Conservation (phyloP, 2,113 vertebrate species). For the Apteryx mantelli region DNA sequence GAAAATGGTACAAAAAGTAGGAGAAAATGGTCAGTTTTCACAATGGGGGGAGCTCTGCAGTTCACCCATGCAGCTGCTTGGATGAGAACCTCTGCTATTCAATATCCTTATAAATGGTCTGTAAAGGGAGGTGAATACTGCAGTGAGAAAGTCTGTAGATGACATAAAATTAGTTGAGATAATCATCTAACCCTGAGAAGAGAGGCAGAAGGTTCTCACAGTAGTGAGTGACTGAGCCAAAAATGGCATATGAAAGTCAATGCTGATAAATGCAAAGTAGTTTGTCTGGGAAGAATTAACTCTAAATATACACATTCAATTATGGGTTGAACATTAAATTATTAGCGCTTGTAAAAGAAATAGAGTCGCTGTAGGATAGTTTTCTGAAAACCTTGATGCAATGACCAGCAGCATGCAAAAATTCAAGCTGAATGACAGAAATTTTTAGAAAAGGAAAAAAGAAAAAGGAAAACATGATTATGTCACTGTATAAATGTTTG, state of each 20-base stretch:
- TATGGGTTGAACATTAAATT: neutral
- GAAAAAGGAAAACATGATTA: slow-evolving; percentile 29
- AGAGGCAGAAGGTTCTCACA: neutral
- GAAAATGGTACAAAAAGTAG: neutral
- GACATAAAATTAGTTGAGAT: neutral
- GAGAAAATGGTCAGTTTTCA: neutral
- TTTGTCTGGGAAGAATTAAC: neutral
- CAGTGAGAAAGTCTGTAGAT: neutral
- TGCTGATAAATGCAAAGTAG: neutral
- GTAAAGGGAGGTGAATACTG: neutral
- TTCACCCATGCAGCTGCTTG: neutral
- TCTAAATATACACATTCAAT: neutral
- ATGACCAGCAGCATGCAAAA: neutral
- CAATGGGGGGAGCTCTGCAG: neutral
- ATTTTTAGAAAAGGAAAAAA: neutral
- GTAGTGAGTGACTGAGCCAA: neutral
- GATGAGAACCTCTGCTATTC: neutral
- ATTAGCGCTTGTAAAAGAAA: neutral
- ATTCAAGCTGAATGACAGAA: neutral
- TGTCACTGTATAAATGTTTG: slow-evolving; percentile 57
- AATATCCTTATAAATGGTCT: neutral
- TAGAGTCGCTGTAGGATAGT: neutral
- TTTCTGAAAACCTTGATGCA: neutral
- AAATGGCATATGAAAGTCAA: neutral
- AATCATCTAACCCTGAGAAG: neutral